Evolutionary conservation across 1,140 invertebrate species (phyloP).

Genomic region (Philotrypesis tridentata): DNA sequence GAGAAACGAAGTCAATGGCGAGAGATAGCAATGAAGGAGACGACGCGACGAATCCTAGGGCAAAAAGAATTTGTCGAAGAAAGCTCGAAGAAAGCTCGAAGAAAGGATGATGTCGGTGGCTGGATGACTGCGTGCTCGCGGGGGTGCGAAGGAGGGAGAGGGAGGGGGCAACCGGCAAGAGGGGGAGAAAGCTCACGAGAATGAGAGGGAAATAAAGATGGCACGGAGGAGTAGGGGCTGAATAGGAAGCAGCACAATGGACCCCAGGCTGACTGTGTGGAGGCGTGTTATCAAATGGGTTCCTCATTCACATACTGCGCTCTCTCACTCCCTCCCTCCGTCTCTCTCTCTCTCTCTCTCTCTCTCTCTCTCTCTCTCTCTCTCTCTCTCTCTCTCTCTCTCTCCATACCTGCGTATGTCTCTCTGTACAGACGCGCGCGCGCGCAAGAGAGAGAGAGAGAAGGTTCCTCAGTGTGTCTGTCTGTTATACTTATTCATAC

Average conservation of each 20-base stretch:
- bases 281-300: conserved; percentile 75
- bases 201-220: conserved; percentile 56
- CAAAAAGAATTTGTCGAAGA: conserved; percentile 30
- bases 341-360: too few species aligned
- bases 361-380: too few species aligned
- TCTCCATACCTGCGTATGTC: conserved; percentile 28
- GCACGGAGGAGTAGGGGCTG: conserved; percentile 68
- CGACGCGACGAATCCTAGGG: conserved; percentile 1
- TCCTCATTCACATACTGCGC: conserved; percentile 74
- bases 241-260: conserved; percentile 74
- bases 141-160: conserved; percentile 32
- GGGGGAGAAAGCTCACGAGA: conserved; percentile 39
- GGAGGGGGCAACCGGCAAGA: too few species aligned
- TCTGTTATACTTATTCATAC: conserved; percentile 75
- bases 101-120: conserved; percentile 34
- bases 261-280: conserved; percentile 66
- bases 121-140: conserved; percentile 4
- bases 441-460: conserved; percentile 15
- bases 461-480: conserved; percentile 65
- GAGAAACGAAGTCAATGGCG: conserved; percentile 23
- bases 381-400: conserved; percentile 4
- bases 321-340: conserved; percentile 11
- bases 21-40: conserved; percentile 32
- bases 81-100: neutral
- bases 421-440: conserved; percentile 1